Evolutionary conservation across 2,113 vertebrate species (phyloP).

Genomic region (Serinus canaria): DNA sequence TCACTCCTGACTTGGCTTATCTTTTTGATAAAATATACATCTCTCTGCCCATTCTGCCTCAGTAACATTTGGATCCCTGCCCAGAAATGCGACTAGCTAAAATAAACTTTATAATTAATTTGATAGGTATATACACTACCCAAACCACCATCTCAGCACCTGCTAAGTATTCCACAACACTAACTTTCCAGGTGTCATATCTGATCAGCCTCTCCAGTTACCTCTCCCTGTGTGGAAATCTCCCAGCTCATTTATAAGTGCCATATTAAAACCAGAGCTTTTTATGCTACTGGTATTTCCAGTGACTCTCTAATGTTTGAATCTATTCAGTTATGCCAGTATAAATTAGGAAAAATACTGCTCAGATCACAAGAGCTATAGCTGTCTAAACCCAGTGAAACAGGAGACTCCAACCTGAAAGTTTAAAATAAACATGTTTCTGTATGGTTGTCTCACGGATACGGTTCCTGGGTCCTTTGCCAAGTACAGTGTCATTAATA

Average conservation of each 20-base stretch:
- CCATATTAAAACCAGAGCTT: neutral
- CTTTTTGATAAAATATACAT: neutral
- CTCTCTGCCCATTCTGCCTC: neutral
- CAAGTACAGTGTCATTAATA: neutral
- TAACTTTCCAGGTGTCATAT: constrained; percentile 4
- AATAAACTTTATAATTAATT: neutral
- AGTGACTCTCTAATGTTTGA: neutral
- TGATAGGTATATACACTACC: neutral
- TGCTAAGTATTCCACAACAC: neutral
- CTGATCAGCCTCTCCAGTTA: constrained; percentile 18
- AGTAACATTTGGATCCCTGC: neutral
- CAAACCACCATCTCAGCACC: neutral
- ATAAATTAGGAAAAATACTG: neutral
- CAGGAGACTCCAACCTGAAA: neutral
- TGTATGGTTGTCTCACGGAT: neutral
- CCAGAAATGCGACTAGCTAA: constrained; percentile 13
- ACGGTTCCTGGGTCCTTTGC: neutral
- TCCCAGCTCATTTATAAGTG: constrained; percentile 14
- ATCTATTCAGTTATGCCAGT: neutral
- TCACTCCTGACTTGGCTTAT: neutral
- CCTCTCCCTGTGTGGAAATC: neutral
- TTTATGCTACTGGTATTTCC: neutral
- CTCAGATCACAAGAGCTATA: neutral
- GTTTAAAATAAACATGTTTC: constrained; percentile 22
- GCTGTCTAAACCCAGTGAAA: neutral